Percentiles rank a stretch among this genome's conserved stretches.
Evolutionary conservation across 2,888 invertebrate genomes (phyloP).

Genomic region (Siphlonurus alternatus): DNA sequence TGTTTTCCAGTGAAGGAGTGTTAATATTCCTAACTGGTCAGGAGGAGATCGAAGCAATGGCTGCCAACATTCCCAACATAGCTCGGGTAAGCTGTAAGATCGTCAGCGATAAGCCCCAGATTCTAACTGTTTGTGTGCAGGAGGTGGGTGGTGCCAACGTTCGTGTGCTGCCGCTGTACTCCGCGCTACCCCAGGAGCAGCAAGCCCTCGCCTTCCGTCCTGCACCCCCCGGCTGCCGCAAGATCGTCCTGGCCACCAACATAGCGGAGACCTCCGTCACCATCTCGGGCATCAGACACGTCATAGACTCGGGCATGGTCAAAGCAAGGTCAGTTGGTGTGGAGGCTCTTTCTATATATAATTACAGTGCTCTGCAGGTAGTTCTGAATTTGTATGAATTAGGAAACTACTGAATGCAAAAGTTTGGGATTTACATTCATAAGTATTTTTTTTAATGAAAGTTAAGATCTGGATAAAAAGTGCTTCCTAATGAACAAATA

Average conservation of each 20-base stretch:
- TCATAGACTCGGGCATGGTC: slow-evolving; percentile 83
- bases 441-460: too few species aligned
- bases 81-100: slow-evolving; percentile 44
- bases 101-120: neutral
- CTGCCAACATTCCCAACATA: slow-evolving; percentile 52
- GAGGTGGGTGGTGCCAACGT: slow-evolving; percentile 45
- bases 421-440: slow-evolving; percentile 8
- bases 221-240: slow-evolving; percentile 28
- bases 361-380: too few species aligned
- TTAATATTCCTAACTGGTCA: slow-evolving; percentile 90
- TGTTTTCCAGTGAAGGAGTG: slow-evolving; percentile 60
- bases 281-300: slow-evolving; percentile 61
- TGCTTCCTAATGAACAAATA: too few species aligned
- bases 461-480: too few species aligned
- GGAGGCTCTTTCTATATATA: neutral
- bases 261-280: slow-evolving; percentile 45
- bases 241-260: slow-evolving; percentile 38
- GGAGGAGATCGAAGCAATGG: slow-evolving; percentile 87
- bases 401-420: too few species aligned
- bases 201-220: slow-evolving; percentile 32
- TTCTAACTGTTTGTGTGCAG: slow-evolving; percentile 2
- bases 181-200: slow-evolving; percentile 29
- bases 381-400: too few species aligned
- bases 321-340: slow-evolving; percentile 50
- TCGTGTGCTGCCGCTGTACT: slow-evolving; percentile 46